These are phyloP conservation scores for Eunapius fragilis DNA, from an alignment of 37 sponge, comb jelly and placozoan species.

Conservation along the genomic window DNA sequence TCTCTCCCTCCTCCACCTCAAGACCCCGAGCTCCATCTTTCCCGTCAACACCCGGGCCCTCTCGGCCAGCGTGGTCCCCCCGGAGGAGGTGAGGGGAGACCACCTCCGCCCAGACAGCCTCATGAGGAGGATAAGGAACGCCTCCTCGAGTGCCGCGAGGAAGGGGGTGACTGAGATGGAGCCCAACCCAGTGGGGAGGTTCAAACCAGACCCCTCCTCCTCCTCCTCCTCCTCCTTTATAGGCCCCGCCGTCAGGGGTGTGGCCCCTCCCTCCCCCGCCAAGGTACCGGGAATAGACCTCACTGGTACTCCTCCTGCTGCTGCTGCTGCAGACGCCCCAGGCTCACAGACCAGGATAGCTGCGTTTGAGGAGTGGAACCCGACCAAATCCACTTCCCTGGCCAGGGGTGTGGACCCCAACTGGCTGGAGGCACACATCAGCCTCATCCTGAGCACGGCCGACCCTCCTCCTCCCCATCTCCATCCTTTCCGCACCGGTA, in stretches of 20 bases:
- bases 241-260: no score
- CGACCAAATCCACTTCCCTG: background rate
- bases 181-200: background rate
- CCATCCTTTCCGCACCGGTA: no score
- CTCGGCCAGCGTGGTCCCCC: background rate
- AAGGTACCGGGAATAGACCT: no score
- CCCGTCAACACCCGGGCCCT: background rate
- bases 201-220: background rate
- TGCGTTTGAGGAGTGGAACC: background rate
- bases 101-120: background rate
- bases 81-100: background rate
- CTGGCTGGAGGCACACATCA: background rate
- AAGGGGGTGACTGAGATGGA: background rate
- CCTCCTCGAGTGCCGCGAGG: background rate
- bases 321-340: no score
- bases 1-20: constrained; percentile 35
- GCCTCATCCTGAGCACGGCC: background rate
- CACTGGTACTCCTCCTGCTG: no score
- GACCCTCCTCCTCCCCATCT: no score
- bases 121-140: background rate
- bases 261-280: no score
- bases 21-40: background rate
- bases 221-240: background rate
- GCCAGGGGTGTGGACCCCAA: background rate
- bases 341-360: background rate